Evolutionary conservation across 1,140 invertebrate species (phyloP).

Genomic region (Saxidomus purpurata): DNA sequence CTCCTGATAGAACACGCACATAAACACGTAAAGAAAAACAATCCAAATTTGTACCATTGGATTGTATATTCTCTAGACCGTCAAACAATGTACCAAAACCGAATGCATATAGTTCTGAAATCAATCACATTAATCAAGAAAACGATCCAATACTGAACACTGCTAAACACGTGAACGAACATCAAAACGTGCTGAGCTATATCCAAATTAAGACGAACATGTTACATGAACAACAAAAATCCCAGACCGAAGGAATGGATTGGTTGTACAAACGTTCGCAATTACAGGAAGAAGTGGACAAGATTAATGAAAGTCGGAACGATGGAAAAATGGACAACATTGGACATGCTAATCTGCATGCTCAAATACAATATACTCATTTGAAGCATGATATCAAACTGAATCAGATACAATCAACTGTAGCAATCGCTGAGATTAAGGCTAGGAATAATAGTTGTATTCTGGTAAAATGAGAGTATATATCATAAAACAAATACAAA

Average conservation of each 20-base stretch:
- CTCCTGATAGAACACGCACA: background rate
- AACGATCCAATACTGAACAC: background rate
- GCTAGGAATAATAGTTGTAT: background rate
- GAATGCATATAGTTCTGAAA: background rate
- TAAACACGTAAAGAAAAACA: background rate
- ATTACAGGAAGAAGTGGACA: background rate
- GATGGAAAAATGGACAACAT: background rate
- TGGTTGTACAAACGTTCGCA: background rate
- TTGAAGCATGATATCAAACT: conserved; percentile 1
- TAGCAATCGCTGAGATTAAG: background rate
- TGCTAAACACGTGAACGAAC: background rate
- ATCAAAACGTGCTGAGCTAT: background rate
- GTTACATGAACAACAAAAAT: background rate
- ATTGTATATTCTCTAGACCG: background rate
- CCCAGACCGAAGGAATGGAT: background rate
- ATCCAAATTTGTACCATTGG: background rate
- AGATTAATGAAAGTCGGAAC: background rate
- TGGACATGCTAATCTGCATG: background rate
- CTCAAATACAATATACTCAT: background rate
- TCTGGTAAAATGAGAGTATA: no score
- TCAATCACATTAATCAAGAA: background rate
- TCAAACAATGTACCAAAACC: background rate
- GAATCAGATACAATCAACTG: conserved; percentile 5
- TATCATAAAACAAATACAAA: no score
- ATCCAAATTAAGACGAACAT: background rate